Conservation (phyloP, 2,113 vertebrate genomes). For the Menidia beryllina region DNA sequence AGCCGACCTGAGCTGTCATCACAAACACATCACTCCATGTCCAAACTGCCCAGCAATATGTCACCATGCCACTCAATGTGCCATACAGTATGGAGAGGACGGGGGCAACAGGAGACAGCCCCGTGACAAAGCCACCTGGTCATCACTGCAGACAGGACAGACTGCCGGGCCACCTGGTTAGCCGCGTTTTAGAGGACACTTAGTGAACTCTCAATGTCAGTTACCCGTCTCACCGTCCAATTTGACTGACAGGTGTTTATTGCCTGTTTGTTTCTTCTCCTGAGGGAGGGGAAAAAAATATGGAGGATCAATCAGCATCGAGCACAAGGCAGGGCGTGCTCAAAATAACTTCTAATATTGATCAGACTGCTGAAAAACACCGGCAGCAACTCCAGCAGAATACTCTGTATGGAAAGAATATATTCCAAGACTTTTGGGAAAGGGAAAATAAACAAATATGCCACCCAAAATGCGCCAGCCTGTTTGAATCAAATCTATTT, state of each 20-base stretch:
- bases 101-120: conserved; percentile 73
- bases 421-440: conserved; percentile 6
- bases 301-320: conserved; percentile 37
- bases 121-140: conserved; percentile 81
- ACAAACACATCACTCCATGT: conserved; percentile 86
- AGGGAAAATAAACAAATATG: neutral
- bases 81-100: conserved; percentile 71
- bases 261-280: conserved; percentile 55
- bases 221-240: conserved; percentile 39
- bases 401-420: neutral
- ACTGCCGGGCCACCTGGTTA: conserved; percentile 75
- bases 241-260: conserved; percentile 73
- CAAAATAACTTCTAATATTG: conserved; percentile 31
- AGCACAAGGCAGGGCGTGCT: conserved; percentile 14
- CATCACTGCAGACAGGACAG: conserved; percentile 67
- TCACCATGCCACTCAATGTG: conserved; percentile 78
- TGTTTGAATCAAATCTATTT: conserved; percentile 21
- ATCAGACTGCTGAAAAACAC: conserved; percentile 13
- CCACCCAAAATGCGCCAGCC: neutral
- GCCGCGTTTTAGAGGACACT: conserved; percentile 69
- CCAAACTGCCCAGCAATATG: conserved; percentile 79
- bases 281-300: conserved; percentile 14
- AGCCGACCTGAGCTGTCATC: conserved; percentile 87
- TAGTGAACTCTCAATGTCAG: conserved; percentile 72
- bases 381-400: neutral